A percentile compares a stretch with the other conserved stretches of the same genome.
Evolutionary conservation across 1,140 invertebrate genomes (phyloP).

Genomic region (Calliopsis andreniformis): DNA sequence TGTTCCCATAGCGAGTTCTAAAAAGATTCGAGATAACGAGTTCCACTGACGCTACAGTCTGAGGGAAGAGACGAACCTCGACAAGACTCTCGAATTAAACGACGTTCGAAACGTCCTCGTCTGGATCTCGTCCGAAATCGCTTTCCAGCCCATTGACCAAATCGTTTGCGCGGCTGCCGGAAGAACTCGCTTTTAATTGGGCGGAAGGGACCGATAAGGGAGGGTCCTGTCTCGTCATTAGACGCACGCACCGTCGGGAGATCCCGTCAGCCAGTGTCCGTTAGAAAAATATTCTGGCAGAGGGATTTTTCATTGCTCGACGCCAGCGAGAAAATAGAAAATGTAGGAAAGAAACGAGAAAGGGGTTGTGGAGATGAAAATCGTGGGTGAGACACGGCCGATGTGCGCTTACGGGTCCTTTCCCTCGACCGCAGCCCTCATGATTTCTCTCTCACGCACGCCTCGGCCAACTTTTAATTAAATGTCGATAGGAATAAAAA

Average conservation of each 20-base stretch:
- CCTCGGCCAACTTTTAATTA: constrained; percentile 72
- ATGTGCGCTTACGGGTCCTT: constrained; percentile 12
- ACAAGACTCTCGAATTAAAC: constrained; percentile 52
- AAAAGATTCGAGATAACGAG: constrained; percentile 37
- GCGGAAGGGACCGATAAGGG: constrained; percentile 68
- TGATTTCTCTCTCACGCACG: constrained; percentile 46
- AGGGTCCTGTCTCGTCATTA: constrained; percentile 59
- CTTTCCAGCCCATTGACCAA: constrained; percentile 59
- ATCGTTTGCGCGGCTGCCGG: constrained; percentile 36
- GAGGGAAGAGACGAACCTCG: background rate
- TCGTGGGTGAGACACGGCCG: constrained; percentile 36
- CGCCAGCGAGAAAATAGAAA: background rate
- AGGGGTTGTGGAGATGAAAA: constrained; percentile 50
- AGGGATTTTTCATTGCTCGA: constrained; percentile 5
- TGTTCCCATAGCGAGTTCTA: background rate
- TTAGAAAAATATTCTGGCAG: background rate
- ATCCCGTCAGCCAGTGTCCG: constrained; percentile 16
- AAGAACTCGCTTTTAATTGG: constrained; percentile 67
- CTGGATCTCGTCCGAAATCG: constrained; percentile 43
- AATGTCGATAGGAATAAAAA: constrained; percentile 67
- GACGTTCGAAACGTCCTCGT: constrained; percentile 61
- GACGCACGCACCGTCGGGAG: constrained; percentile 24
- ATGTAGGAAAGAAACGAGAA: background rate
- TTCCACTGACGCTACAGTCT: constrained; percentile 13
- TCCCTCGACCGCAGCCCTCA: constrained; percentile 16